Evolutionary conservation across 1,140 invertebrate species (phyloP), one percentile per base, ranked within the genome.

Genomic region (Calephelis virginiensis): DNA sequence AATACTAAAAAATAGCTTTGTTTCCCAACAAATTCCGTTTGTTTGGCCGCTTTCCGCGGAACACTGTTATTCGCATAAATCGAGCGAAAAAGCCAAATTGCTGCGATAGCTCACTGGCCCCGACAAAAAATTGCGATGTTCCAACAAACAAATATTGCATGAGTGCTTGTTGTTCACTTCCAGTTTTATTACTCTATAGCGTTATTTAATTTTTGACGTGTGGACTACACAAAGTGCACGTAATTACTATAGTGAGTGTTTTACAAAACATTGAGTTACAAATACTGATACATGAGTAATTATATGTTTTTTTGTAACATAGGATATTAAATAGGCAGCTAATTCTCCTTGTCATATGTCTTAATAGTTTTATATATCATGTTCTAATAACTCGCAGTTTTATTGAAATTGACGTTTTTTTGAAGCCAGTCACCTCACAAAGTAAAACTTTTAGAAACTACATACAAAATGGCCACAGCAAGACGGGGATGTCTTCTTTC

Each of bases 31-130:
- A 88, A 85, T 85, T 86, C 71, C 76, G 75, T 83, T 81, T 85
- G 88, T 89, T 86, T 85, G 80, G 74, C 68, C 82, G 85, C 80
- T 86, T 82, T 86, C 83, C 78, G 77, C 81, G 80, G 70, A 67
- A 63, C 77, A 71, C 75, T 81, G 83, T 85, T 85, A 82, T 84
- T 79, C 84, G 69, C 85, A 90, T 90, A 90, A 90, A 90, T 90
- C 82, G 74, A 82, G 80, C 76, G 79, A 82, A 90, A 86, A 85
- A 75, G 77, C 78, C 85, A 88, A 90, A 90, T 87, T 89, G 84
- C 86, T 77, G 77, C 77, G 73, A 86, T 86, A 81, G 76, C 80
- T 85, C 83, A 85, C 83, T 71, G 73, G 76, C 73, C 83, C 81
- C 77, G 78, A 85, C 81, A 81, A 83, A 85, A 87, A 85, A 87